Conservation (phyloP, 2,113 vertebrate genomes). For the Grantiella picta region DNA sequence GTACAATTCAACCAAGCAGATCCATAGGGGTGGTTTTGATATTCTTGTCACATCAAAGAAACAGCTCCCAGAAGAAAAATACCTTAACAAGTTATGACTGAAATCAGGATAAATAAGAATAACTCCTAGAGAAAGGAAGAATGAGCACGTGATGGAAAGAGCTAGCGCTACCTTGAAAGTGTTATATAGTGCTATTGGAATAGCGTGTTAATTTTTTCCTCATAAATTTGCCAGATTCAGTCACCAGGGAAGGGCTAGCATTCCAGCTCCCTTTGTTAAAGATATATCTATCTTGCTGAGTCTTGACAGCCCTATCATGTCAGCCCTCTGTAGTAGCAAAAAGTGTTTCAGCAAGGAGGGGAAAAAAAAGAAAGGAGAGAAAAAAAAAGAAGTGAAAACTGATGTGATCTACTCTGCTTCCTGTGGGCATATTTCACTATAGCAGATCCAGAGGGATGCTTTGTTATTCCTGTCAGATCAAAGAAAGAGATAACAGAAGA, state of each 20-base stretch:
- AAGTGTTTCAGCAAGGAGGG: constrained; percentile 55
- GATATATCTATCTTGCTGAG: constrained; percentile 66
- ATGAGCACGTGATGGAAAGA: background rate
- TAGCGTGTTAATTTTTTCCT: constrained; percentile 39
- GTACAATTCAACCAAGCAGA: constrained; percentile 14
- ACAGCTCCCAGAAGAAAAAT: background rate
- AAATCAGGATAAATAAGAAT: background rate
- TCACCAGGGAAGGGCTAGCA: constrained; percentile 31
- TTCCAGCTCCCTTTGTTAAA: constrained; percentile 61
- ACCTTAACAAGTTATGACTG: background rate
- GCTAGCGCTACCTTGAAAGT: background rate
- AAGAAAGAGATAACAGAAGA: constrained; percentile 65
- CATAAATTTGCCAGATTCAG: constrained; percentile 45
- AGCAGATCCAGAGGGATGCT: constrained; percentile 59
- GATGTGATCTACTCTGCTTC: constrained; percentile 64
- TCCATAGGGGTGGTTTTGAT: constrained; percentile 19
- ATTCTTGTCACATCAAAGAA: constrained; percentile 48
- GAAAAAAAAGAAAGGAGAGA: background rate
- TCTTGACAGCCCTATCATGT: constrained; percentile 71
- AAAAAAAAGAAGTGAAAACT: constrained; percentile 55
- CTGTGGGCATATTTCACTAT: constrained; percentile 64
- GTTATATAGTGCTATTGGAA: background rate
- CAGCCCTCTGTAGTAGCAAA: constrained; percentile 65
- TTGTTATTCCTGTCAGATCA: constrained; percentile 67
- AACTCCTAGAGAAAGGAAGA: background rate